Base-by-base conservation (phyloP, 2,113 vertebrate genomes). In the Oplegnathus fasciatus region DNA sequence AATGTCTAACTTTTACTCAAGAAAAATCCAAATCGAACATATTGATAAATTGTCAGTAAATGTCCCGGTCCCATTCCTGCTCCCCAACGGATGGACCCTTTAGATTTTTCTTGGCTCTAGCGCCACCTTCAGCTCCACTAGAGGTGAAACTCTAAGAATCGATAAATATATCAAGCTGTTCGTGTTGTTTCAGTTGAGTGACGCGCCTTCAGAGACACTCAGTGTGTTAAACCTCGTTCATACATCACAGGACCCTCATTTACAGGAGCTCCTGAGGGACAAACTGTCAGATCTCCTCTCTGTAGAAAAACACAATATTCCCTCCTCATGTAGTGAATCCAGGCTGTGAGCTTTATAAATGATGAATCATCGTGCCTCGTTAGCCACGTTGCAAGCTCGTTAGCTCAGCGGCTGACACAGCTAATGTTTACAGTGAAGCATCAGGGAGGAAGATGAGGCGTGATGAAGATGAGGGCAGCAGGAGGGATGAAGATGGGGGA, bases 321-420 rank as follows among this genome's bases (percentile, higher is more conserved):
- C 11, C 28, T 32, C 17, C 34, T 61, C 42, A 4, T 65, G 22
- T 6, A 18, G 26, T 13, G 24, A 6, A 28, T 40, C 48, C 15
- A 30, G 48, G n/a, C 20, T 30, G 60, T 26, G 48, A n/a, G 14
- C 6, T 55, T 61, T 26, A 73, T 68, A 40, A 72, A 72, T 73
- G 42, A 88, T 64, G 54, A 15, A 73, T 68, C 55, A 28, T 28
- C 13, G 14, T 18, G 69, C 70, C 74, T 78, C 14, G 9, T 57
- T 70, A 57, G 64, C 64, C 8, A 8, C 10, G 17, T 26, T 71
- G 34, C 58, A 70, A 37, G 55, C 81, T 77, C 9, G 4, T 68
- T 70, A 54, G 69, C 68, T 82, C 30, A 65, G 28, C 61, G 0
- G 46, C 60, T 32, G 55, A 78, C 40, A n/a, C 24, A 2, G 67